These are phyloP conservation scores for Geotrupes spiniger DNA, from an alignment of 2,888 invertebrate genomes.

Conservation along the genomic window DNA sequence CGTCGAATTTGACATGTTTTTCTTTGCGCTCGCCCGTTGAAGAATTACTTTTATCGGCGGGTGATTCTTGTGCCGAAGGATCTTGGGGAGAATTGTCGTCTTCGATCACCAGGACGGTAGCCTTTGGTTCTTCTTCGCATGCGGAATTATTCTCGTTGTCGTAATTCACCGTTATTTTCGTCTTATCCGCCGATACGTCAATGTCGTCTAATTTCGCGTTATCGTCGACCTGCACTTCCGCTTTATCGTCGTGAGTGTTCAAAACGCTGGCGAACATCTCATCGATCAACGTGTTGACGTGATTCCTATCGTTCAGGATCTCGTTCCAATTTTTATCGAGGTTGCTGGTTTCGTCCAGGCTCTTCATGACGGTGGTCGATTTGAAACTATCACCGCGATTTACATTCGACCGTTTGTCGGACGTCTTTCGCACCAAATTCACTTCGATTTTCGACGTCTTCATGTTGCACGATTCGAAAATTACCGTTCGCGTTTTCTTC, in stretches of 20 bases:
- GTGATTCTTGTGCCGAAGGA: conserved; percentile 24
- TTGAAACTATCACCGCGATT: conserved; percentile 15
- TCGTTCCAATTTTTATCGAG: conserved; percentile 30
- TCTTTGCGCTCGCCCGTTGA: conserved; percentile 31
- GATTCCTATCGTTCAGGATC: conserved; percentile 42
- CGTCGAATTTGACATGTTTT: conserved; percentile 41
- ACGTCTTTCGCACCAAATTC: conserved; percentile 30
- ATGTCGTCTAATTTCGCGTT: conserved; percentile 16
- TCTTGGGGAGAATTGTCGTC: conserved; percentile 12
- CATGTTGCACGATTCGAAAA: conserved; percentile 45
- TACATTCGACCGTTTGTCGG: conserved; percentile 15
- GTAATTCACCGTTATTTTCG: conserved; percentile 30
- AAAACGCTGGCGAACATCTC: conserved; percentile 49
- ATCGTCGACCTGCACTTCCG: conserved; percentile 19
- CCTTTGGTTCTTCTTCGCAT: conserved; percentile 16
- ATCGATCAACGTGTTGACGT: conserved; percentile 47
- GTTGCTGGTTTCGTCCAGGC: conserved; percentile 8
- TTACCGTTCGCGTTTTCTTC: conserved; percentile 41
- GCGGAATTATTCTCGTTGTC: conserved; percentile 22
- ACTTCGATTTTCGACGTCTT: conserved; percentile 34
- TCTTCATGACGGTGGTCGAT: conserved; percentile 12
- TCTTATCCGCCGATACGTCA: conserved; percentile 21
- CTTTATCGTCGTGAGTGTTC: conserved; percentile 36
- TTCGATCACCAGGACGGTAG: conserved; percentile 29
- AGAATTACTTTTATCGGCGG: conserved; percentile 22